Percentiles rank a stretch among this genome's conserved stretches.
Conservation (phyloP, 2,888 invertebrate genomes). For the Drosophila monieri region DNA sequence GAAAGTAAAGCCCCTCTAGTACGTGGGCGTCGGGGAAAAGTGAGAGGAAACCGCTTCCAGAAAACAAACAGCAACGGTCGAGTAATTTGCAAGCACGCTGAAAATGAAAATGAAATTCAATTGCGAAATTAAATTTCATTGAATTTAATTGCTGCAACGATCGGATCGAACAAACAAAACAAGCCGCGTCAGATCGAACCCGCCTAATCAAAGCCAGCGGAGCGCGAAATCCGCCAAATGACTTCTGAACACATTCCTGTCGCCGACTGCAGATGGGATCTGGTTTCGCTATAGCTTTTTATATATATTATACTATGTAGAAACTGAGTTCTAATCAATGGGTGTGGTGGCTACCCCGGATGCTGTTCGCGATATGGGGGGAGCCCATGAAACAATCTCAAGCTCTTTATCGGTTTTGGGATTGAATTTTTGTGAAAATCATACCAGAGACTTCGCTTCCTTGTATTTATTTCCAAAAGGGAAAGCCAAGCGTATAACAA, state of each 20-base stretch:
- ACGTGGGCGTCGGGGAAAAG: conserved; percentile 4
- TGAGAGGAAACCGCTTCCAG: conserved; percentile 14
- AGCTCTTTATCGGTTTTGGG: conserved; percentile 19
- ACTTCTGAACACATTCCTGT: conserved; percentile 47
- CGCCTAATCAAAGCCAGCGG: conserved; percentile 40
- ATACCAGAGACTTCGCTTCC: conserved; percentile 5
- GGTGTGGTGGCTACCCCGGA: conserved; percentile 48
- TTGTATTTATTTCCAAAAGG: conserved; percentile 4
- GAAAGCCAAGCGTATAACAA: conserved; percentile 18
- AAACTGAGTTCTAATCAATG: background rate
- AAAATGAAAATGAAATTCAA: conserved; percentile 61
- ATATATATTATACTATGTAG: background rate
- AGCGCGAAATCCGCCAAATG: conserved; percentile 54
- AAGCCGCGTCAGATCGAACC: conserved; percentile 21
- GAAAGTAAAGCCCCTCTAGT: background rate
- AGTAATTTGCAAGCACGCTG: conserved; percentile 56
- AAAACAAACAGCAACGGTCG: conserved; percentile 58
- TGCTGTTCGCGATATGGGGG: conserved; percentile 33
- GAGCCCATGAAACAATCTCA: conserved; percentile 1
- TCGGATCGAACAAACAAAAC: conserved; percentile 41
- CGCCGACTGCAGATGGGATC: conserved; percentile 11
- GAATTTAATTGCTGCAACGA: conserved; percentile 47
- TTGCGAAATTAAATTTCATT: conserved; percentile 49
- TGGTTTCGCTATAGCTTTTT: conserved; percentile 19
- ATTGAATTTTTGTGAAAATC: background rate